Percentiles rank a stretch among this genome's conserved stretches.
Evolutionary conservation across 2,888 invertebrate genomes (phyloP).

Genomic region (Latheticus oryzae): DNA sequence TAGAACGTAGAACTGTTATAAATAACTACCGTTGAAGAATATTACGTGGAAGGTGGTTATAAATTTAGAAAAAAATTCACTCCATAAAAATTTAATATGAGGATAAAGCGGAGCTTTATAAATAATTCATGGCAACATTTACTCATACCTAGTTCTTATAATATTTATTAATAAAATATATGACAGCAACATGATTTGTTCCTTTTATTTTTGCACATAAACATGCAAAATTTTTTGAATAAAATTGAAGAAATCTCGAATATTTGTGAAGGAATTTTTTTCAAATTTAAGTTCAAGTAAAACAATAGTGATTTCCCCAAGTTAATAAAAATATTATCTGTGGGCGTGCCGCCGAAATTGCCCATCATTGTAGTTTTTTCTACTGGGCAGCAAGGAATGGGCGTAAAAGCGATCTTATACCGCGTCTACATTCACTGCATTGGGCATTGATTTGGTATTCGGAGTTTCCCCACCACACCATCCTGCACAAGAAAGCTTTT

Average conservation of each 20-base stretch:
- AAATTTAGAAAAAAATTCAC: constrained; percentile 2
- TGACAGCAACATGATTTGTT: too few relatives aligned
- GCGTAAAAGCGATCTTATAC: constrained; percentile 36
- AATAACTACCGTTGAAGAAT: constrained; percentile 3
- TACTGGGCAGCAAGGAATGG: constrained; percentile 26
- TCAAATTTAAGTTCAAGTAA: too few relatives aligned
- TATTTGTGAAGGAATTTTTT: too few relatives aligned
- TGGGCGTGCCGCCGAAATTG: constrained; percentile 17
- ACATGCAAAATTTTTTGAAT: too few relatives aligned
- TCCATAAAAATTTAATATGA: constrained; percentile 6
- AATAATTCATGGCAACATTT: constrained; percentile 8
- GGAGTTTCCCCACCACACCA: constrained; percentile 37
- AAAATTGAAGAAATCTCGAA: too few relatives aligned
- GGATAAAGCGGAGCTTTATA: constrained; percentile 10
- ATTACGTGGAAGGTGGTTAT: background rate
- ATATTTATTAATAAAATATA: too few relatives aligned
- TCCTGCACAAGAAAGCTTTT: constrained; percentile 51
- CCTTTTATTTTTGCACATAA: too few relatives aligned
- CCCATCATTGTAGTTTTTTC: constrained; percentile 22
- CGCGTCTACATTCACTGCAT: constrained; percentile 42
- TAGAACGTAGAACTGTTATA: too few relatives aligned
- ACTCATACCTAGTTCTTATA: too few relatives aligned
- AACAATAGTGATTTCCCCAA: too few relatives aligned
- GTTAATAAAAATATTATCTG: too few relatives aligned
- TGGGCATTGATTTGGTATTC: constrained; percentile 48